A percentile compares a stretch with the other conserved stretches of the same genome.
phyloP scores from a whole-genome alignment of 2,113 vertebrate genomes.

The Falco punctatus region DNA sequence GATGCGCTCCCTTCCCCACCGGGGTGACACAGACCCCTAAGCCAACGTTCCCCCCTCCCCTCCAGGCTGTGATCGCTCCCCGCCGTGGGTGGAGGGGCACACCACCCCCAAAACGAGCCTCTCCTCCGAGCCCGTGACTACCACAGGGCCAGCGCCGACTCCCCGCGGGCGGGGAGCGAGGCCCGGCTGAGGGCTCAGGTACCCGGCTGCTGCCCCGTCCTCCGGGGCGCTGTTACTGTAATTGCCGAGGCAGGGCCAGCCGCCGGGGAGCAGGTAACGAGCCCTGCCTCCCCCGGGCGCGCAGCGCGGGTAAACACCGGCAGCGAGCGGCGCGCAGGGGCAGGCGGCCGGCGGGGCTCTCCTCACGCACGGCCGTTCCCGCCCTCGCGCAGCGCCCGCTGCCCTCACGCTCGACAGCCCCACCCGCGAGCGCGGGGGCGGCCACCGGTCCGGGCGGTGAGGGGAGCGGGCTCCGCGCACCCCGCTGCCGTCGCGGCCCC shows the following conservation, averaged over 20 bases:
- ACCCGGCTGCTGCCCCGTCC: background rate
- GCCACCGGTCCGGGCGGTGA: background rate
- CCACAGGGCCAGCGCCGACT: background rate
- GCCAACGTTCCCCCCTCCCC: background rate
- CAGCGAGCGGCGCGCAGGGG: fast-evolving
- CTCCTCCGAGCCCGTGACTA: background rate
- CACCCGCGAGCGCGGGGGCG: background rate
- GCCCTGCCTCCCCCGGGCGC: fast-evolving
- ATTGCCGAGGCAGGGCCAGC: background rate
- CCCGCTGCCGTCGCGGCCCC: background rate
- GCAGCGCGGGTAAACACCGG: background rate
- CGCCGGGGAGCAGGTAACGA: background rate
- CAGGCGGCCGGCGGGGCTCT: background rate
- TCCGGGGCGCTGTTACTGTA: background rate
- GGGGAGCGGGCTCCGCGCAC: background rate
- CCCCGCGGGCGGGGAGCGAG: background rate
- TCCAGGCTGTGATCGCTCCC: background rate
- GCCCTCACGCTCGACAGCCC: background rate
- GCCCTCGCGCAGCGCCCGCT: background rate
- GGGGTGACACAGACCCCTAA: too few species aligned
- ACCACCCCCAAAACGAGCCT: fast-evolving
- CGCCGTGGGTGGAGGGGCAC: background rate
- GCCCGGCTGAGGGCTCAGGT: background rate
- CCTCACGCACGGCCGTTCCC: background rate
- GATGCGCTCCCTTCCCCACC: fast-evolving